Percentiles rank a stretch among this genome's conserved stretches.
Evolutionary conservation across 1,140 invertebrate genomes (phyloP).

Genomic region (Aricia agestis): DNA sequence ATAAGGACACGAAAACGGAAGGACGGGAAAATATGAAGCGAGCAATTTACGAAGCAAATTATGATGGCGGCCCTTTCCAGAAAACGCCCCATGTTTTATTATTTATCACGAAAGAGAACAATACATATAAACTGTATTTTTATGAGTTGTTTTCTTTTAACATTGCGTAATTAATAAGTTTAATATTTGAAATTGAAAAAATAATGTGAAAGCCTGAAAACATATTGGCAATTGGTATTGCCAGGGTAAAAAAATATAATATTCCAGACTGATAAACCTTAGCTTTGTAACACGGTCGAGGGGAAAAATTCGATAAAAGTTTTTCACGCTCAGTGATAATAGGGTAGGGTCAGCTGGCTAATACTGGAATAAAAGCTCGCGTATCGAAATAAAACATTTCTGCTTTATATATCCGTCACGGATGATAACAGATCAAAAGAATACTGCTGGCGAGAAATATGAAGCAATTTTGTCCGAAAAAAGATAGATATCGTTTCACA

Average conservation of each 20-base stretch:
- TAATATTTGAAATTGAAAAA: too few relatives aligned
- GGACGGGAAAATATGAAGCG: background rate
- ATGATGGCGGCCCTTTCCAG: background rate
- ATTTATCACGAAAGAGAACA: background rate
- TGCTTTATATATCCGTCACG: constrained; percentile 12
- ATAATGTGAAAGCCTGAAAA: too few relatives aligned
- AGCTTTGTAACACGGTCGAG: constrained; percentile 7
- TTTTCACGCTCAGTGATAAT: constrained; percentile 14
- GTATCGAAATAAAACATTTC: constrained; percentile 15
- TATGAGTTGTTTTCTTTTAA: too few relatives aligned
- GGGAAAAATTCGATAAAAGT: constrained; percentile 9
- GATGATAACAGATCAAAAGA: constrained; percentile 10
- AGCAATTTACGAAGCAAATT: background rate
- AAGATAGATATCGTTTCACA: background rate
- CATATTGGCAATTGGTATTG: background rate
- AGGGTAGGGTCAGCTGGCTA: constrained; percentile 12
- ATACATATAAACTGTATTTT: background rate
- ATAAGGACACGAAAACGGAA: background rate
- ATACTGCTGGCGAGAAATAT: background rate
- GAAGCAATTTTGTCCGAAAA: background rate
- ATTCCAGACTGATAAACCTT: constrained; percentile 3
- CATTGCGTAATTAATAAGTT: too few relatives aligned
- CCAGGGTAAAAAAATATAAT: constrained; percentile 12
- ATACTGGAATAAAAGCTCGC: background rate
- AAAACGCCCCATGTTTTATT: background rate